Conservation (phyloP, 2,888 invertebrate genomes). For the Phlogophora meticulosa region DNA sequence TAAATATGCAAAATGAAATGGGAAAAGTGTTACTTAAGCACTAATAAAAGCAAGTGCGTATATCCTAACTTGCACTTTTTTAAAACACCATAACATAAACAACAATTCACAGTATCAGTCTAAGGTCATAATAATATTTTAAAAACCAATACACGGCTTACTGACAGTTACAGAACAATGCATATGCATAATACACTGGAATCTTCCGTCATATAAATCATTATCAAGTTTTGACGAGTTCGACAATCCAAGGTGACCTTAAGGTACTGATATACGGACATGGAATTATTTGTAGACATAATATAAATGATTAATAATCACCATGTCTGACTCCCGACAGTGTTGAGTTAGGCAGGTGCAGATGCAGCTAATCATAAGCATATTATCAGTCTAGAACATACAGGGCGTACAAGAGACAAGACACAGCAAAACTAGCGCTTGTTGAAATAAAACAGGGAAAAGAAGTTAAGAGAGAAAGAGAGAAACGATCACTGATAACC, state of each 20-base stretch:
- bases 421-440: background rate
- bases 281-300: conserved; percentile 30
- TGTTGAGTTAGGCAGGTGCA: background rate
- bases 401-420: background rate
- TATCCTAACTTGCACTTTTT: too few species aligned
- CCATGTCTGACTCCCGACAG: background rate
- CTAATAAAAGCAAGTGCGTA: too few species aligned
- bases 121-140: conserved; percentile 45
- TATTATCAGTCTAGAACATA: background rate
- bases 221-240: conserved; percentile 57
- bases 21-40: too few species aligned
- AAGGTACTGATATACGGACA: conserved; percentile 19
- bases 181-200: conserved; percentile 59
- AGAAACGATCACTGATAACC: background rate
- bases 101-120: background rate
- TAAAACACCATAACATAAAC: background rate
- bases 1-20: too few species aligned
- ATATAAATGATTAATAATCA: conserved; percentile 1
- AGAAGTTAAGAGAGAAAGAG: background rate
- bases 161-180: conserved; percentile 59
- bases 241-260: conserved; percentile 55
- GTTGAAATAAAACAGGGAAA: background rate
- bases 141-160: conserved; percentile 56
- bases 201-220: conserved; percentile 62
- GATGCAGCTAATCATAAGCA: background rate